Percentiles rank a stretch among this genome's conserved stretches.
These are phyloP conservation scores for Grantiella picta DNA, from an alignment of 2,113 vertebrate genomes.

Conservation along the genomic window DNA sequence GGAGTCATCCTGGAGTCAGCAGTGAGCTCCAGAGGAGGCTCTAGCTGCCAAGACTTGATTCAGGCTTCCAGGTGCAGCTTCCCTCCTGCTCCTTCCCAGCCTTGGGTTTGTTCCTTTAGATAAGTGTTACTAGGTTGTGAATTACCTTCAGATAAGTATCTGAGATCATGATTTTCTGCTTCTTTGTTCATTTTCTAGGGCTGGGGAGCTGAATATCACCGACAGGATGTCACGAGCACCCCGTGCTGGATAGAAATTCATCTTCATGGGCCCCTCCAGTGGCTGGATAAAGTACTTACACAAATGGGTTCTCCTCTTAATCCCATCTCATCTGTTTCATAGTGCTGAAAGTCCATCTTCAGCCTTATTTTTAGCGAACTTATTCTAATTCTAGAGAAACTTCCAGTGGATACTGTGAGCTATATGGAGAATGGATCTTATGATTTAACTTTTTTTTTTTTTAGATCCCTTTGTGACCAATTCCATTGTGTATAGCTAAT, in stretches of 20 bases:
- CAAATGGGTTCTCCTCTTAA: slow-evolving; percentile 98
- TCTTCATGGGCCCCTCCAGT: slow-evolving; percentile 95
- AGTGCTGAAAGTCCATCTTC: slow-evolving; percentile 75
- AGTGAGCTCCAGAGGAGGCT: not conserved
- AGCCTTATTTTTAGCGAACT: slow-evolving; percentile 66
- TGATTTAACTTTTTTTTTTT: slow-evolving; percentile 37
- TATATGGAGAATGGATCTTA: slow-evolving; percentile 72
- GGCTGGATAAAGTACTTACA: slow-evolving; percentile 98
- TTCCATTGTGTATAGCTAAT: slow-evolving; percentile 74
- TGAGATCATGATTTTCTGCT: not conserved
- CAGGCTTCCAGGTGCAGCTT: not conserved
- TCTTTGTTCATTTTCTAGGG: slow-evolving; percentile 75
- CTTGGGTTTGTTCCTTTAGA: not conserved
- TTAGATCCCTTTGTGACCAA: slow-evolving; percentile 75
- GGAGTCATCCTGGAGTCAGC: not conserved
- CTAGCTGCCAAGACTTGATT: not conserved
- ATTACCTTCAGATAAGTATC: not conserved
- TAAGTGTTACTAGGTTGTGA: not conserved
- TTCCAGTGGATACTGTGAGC: slow-evolving; percentile 78
- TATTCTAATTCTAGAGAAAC: slow-evolving; percentile 74
- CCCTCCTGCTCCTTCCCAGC: not conserved
- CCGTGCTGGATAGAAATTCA: slow-evolving; percentile 99
- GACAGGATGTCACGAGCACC: slow-evolving; percentile 97
- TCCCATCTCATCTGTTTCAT: slow-evolving; percentile 97
- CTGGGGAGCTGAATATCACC: slow-evolving; percentile 96